Conservation (phyloP, 53 echinoderm and acorn worm species). For the Patiria pectinifera region DNA sequence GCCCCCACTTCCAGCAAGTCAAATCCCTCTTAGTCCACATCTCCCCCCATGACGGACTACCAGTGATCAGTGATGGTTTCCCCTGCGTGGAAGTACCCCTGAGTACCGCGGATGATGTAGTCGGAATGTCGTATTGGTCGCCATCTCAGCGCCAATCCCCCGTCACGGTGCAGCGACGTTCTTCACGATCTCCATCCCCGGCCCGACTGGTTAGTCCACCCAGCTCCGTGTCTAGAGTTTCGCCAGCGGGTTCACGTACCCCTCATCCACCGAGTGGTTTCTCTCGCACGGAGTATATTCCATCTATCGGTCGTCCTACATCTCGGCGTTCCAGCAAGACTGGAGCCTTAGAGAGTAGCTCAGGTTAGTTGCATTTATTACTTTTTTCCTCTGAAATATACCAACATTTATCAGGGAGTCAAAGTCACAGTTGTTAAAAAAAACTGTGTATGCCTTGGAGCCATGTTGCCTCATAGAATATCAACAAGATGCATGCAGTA, state of each 20-base stretch:
- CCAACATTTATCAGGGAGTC: no score
- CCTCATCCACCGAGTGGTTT: slow-evolving; percentile 37
- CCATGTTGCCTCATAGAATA: no score
- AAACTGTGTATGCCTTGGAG: no score
- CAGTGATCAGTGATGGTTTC: neutral
- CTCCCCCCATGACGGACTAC: neutral
- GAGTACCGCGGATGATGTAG: slow-evolving; percentile 26
- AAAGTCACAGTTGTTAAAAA: no score
- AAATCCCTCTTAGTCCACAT: neutral
- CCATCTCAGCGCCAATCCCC: slow-evolving; percentile 31
- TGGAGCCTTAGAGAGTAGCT: slow-evolving; percentile 15
- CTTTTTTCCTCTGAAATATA: no score
- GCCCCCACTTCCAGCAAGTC: slow-evolving; percentile 7
- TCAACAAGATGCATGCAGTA: no score
- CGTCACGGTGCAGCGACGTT: slow-evolving; percentile 13
- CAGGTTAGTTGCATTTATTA: neutral
- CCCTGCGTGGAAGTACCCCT: slow-evolving; percentile 4
- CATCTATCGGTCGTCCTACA: neutral
- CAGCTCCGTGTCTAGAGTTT: neutral
- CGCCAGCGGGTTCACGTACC: neutral
- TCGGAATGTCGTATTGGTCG: slow-evolving; percentile 50
- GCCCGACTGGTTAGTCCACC: slow-evolving; percentile 10
- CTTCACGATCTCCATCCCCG: slow-evolving; percentile 18
- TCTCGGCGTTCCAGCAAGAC: slow-evolving; percentile 7
- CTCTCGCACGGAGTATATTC: slow-evolving; percentile 8